Conservation (phyloP, 2,888 invertebrate species). For the Acanthoscelides obtectus region DNA sequence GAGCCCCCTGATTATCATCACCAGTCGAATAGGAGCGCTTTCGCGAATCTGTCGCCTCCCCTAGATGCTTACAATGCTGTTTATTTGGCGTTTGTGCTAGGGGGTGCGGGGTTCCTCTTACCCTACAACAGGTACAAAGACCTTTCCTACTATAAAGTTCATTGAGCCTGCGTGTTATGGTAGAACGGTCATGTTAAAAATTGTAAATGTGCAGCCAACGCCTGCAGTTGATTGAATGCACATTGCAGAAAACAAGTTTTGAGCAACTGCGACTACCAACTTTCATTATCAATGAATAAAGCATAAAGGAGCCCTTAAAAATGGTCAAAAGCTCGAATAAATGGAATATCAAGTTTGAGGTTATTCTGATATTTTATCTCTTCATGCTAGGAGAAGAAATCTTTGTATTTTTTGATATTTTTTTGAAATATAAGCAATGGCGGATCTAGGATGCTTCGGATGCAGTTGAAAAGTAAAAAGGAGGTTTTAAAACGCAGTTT, state of each 20-base stretch:
- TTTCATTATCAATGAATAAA: too few species aligned
- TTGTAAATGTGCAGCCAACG: background rate
- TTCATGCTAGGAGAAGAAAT: too few species aligned
- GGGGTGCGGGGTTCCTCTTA: constrained; percentile 84
- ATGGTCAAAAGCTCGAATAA: too few species aligned
- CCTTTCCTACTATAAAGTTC: background rate
- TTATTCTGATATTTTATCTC: too few species aligned
- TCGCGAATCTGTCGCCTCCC: constrained; percentile 61
- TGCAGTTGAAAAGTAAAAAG: too few species aligned
- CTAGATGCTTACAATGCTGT: constrained; percentile 67
- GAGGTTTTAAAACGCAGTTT: too few species aligned
- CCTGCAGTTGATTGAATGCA: background rate
- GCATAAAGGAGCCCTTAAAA: too few species aligned
- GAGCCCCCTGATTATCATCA: constrained; percentile 33
- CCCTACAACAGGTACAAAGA: constrained; percentile 80
- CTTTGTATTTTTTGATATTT: too few species aligned
- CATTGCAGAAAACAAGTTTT: background rate
- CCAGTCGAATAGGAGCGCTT: constrained; percentile 45
- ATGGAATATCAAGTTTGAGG: too few species aligned
- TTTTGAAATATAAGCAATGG: too few species aligned
- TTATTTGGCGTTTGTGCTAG: constrained; percentile 71
- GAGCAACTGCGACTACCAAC: too few species aligned
- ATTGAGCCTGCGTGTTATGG: background rate
- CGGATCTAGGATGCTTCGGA: too few species aligned
- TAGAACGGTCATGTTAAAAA: background rate